phyloP scores from a whole-genome alignment of 2,797 vertebrate species.

The Lemur catta region DNA sequence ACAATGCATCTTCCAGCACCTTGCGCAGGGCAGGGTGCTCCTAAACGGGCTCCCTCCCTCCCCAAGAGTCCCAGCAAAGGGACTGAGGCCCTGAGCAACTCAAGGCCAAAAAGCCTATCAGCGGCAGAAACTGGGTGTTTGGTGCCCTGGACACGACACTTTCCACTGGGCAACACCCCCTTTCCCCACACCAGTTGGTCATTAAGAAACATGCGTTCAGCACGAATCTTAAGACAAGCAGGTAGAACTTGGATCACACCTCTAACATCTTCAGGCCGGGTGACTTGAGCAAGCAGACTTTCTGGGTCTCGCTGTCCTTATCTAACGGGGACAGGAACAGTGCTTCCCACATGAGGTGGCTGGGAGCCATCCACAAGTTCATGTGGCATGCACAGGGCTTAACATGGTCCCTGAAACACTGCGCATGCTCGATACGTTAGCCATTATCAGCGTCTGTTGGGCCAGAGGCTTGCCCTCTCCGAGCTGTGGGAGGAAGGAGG shows the following conservation, averaged over 20 bases:
- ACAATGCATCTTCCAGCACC: too few species aligned
- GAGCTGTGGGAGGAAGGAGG: not conserved
- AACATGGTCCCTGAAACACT: not conserved
- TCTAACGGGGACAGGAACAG: not conserved
- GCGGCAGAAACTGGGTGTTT: not conserved
- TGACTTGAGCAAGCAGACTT: not conserved
- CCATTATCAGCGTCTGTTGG: not conserved
- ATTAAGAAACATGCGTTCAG: not conserved
- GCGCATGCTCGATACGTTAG: accelerated
- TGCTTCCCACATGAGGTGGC: accelerated
- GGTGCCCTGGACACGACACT: not conserved
- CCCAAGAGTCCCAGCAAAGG: not conserved
- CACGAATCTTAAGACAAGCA: accelerated
- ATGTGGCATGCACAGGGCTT: not conserved
- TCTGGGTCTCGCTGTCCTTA: not conserved
- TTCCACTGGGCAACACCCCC: not conserved
- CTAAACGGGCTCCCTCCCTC: not conserved
- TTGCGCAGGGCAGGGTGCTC: not conserved
- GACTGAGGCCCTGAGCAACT: not conserved
- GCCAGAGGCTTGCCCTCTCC: not conserved
- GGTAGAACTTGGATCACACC: not conserved
- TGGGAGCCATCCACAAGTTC: not conserved
- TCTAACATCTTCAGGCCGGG: not conserved
- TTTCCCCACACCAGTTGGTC: not conserved
- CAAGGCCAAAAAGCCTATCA: not conserved